Conservation (phyloP, 2,113 vertebrate genomes). For the Casuarius casuarius region DNA sequence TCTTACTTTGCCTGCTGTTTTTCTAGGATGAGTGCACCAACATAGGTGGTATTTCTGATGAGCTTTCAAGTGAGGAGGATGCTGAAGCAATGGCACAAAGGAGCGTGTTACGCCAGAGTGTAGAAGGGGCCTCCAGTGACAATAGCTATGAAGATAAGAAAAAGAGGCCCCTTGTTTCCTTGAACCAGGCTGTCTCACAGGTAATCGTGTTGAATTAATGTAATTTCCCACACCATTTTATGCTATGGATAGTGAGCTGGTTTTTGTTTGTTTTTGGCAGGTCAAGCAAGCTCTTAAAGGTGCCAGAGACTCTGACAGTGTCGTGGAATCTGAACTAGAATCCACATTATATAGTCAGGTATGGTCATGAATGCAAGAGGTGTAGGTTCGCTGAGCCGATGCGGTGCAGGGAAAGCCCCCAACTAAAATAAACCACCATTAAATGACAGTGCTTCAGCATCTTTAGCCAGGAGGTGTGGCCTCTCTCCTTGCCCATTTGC, state of each 20-base stretch:
- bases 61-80: slow-evolving; percentile 93
- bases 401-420: neutral
- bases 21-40: slow-evolving; percentile 73
- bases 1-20: neutral
- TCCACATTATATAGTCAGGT: slow-evolving; percentile 77
- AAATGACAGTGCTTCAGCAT: neutral
- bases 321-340: slow-evolving; percentile 81
- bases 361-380: neutral
- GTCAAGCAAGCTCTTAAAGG: slow-evolving; percentile 57
- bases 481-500: neutral
- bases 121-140: slow-evolving; percentile 75
- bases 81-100: slow-evolving; percentile 55
- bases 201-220: slow-evolving; percentile 16
- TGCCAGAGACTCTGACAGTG: slow-evolving; percentile 79
- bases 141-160: slow-evolving; percentile 77
- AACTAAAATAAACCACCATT: rapidly evolving
- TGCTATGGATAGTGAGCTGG: neutral
- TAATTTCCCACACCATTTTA: neutral
- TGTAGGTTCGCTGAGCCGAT: neutral
- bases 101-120: slow-evolving; percentile 52
- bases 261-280: slow-evolving; percentile 45
- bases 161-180: slow-evolving; percentile 67
- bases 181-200: slow-evolving; percentile 72
- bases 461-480: neutral
- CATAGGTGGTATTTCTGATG: slow-evolving; percentile 83